Percentiles rank a stretch among this genome's conserved stretches.
These are phyloP conservation scores for Melitaea cinxia DNA, from an alignment of 1,140 invertebrate genomes.

Conservation along the genomic window DNA sequence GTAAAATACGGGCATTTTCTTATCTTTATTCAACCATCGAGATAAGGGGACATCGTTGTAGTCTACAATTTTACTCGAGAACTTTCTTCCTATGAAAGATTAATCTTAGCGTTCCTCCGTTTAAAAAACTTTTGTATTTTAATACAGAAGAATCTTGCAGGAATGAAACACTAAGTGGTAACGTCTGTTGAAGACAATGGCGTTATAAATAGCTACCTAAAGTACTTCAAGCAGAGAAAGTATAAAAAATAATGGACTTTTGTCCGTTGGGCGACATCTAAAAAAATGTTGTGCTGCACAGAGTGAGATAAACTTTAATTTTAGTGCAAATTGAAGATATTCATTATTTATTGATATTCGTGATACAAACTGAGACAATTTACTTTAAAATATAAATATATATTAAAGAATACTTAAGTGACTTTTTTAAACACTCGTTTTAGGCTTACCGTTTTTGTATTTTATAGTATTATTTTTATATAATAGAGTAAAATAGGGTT, in stretches of 20 bases:
- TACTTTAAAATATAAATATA: no score
- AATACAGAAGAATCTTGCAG: conserved; percentile 27
- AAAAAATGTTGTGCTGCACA: neutral
- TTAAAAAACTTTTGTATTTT: conserved; percentile 29
- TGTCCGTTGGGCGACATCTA: neutral
- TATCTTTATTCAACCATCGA: conserved; percentile 11
- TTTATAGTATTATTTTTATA: no score
- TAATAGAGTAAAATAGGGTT: no score
- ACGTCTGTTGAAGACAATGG: conserved; percentile 31
- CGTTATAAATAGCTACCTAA: conserved; percentile 32
- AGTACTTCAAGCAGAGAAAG: neutral
- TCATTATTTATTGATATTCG: no score
- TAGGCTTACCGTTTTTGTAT: no score
- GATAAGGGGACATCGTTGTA: conserved; percentile 19
- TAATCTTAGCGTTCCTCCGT: conserved; percentile 17
- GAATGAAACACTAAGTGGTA: conserved; percentile 30
- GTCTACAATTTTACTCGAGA: conserved; percentile 16
- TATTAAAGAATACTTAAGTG: no score
- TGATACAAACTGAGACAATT: no score
- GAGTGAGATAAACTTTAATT: neutral
- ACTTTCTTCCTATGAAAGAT: conserved; percentile 27
- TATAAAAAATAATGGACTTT: conserved; percentile 26
- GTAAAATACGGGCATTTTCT: neutral
- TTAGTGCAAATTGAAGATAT: neutral
- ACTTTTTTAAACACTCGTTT: no score